A percentile compares a stretch with the other conserved stretches of the same genome.
Conservation (phyloP, 2,797 vertebrate species). For the Labeo calbasu region DNA sequence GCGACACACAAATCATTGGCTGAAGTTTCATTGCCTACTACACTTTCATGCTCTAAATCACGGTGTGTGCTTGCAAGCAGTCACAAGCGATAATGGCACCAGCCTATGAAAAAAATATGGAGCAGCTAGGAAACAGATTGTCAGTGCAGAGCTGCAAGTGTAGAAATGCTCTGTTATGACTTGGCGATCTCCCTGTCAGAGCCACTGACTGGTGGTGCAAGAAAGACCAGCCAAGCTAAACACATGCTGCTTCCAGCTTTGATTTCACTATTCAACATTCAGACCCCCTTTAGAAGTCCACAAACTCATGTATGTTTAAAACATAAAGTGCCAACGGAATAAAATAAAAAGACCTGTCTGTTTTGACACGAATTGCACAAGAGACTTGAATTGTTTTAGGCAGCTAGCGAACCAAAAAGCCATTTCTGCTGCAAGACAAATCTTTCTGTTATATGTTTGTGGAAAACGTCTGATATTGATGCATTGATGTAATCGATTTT, state of each 20-base stretch:
- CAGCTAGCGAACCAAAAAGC: neutral
- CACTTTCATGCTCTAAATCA: constrained; percentile 1
- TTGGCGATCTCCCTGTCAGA: constrained; percentile 32
- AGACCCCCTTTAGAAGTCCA: constrained; percentile 23
- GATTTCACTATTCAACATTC: constrained; percentile 39
- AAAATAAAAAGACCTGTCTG: constrained; percentile 37
- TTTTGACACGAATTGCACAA: constrained; percentile 21
- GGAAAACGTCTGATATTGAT: neutral
- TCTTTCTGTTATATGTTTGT: neutral
- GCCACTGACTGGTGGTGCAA: constrained; percentile 25
- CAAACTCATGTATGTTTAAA: constrained; percentile 40
- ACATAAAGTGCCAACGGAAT: constrained; percentile 39
- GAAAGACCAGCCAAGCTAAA: constrained; percentile 40
- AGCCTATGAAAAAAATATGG: constrained; percentile 20
- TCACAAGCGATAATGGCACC: constrained; percentile 20
- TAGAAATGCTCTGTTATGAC: constrained; percentile 41
- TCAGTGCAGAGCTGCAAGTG: constrained; percentile 19
- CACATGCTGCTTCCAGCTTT: constrained; percentile 7
- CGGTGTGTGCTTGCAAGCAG: constrained; percentile 8
- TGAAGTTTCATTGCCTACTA: constrained; percentile 22
- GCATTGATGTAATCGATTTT: neutral
- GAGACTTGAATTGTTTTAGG: neutral
- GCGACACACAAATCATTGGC: constrained; percentile 27
- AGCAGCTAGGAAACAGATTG: constrained; percentile 12
- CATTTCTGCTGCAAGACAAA: neutral